These are phyloP conservation scores for Kryptolebias marmoratus DNA, from an alignment of 2,113 vertebrate species.

Conservation along the genomic window DNA sequence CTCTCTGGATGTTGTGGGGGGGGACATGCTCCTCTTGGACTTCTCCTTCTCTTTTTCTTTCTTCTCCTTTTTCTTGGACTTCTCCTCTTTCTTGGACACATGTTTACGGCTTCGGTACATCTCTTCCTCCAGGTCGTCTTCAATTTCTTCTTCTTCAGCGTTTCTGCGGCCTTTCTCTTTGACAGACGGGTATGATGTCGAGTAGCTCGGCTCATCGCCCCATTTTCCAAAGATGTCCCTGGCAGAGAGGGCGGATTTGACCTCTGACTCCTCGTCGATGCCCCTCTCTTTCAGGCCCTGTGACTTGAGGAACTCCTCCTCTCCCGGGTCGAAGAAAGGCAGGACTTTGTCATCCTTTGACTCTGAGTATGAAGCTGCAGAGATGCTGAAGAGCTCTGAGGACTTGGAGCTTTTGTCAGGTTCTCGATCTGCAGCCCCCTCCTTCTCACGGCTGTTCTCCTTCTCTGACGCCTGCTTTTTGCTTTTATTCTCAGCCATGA, in stretches of 20 bases:
- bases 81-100: slow-evolving; percentile 87
- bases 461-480: slow-evolving; percentile 78
- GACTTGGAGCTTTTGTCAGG: slow-evolving; percentile 88
- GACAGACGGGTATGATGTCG: slow-evolving; percentile 70
- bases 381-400: slow-evolving; percentile 81
- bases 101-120: slow-evolving; percentile 91
- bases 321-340: slow-evolving; percentile 83
- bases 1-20: slow-evolving; percentile 80
- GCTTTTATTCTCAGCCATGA: slow-evolving; percentile 91
- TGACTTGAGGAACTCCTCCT: slow-evolving; percentile 84
- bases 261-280: slow-evolving; percentile 84
- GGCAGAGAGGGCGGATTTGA: slow-evolving; percentile 78
- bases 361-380: slow-evolving; percentile 53
- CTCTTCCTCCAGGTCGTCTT: slow-evolving; percentile 85
- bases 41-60: slow-evolving; percentile 81
- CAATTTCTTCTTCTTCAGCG: slow-evolving; percentile 82
- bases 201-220: slow-evolving; percentile 86
- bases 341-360: slow-evolving; percentile 86
- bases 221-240: slow-evolving; percentile 92
- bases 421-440: slow-evolving; percentile 65
- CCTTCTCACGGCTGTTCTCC: slow-evolving; percentile 86
- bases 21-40: slow-evolving; percentile 80
- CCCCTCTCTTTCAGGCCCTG: slow-evolving; percentile 84
- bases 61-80: slow-evolving; percentile 86
- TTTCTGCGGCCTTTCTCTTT: slow-evolving; percentile 88